Evolutionary conservation across 1,140 invertebrate genomes (phyloP).

Genomic region (Physella acuta): DNA sequence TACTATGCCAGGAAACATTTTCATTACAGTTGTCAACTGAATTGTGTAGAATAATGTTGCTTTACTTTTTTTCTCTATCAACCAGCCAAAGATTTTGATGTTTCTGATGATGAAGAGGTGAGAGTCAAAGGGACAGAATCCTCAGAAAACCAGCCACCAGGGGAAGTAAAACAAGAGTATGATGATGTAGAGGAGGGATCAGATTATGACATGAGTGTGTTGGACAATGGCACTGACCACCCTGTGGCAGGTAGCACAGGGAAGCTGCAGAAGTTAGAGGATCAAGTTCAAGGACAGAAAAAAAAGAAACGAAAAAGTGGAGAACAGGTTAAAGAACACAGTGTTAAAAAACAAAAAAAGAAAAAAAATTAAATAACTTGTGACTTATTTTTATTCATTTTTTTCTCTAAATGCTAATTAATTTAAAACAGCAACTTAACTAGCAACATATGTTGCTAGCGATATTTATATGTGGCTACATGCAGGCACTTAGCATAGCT

Average conservation of each 20-base stretch:
- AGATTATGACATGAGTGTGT: conserved; percentile 14
- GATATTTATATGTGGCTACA: no score
- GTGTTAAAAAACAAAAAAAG: background rate
- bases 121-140: background rate
- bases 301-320: background rate
- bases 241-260: no score
- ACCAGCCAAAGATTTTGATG: background rate
- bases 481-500: no score
- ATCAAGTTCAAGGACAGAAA: background rate
- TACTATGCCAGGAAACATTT: background rate
- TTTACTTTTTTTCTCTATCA: no score
- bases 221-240: background rate
- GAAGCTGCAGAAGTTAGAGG: background rate
- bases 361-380: background rate
- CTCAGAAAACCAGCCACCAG: background rate
- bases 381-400: no score
- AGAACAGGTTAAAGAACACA: background rate
- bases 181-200: background rate
- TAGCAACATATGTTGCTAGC: no score
- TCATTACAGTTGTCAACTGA: background rate
- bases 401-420: no score
- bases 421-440: no score
- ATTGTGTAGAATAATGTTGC: no score
- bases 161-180: background rate
- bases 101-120: background rate